Evolutionary conservation across 2,797 vertebrate genomes (phyloP).

Genomic region (Fundulus diaphanus): DNA sequence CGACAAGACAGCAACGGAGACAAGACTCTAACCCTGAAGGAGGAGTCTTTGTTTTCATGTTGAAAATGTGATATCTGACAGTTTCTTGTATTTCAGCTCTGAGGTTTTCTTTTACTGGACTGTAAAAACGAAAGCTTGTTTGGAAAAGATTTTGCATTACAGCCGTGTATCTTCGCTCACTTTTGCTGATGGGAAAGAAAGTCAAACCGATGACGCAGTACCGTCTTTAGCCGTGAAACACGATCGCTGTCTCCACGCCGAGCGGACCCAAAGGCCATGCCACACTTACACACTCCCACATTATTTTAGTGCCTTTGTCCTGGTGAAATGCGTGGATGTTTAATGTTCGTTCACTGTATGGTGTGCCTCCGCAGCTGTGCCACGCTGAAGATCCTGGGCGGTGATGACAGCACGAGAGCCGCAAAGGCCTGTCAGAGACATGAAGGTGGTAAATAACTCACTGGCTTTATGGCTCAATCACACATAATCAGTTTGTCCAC

Average conservation of each 20-base stretch:
- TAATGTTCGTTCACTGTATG: constrained; percentile 36
- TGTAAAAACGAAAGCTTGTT: neutral
- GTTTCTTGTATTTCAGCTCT: constrained; percentile 7
- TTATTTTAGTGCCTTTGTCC: neutral
- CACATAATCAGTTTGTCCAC: constrained; percentile 38
- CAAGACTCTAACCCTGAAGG: neutral
- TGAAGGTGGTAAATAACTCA: constrained; percentile 17
- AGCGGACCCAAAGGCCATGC: neutral
- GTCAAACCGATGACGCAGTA: neutral
- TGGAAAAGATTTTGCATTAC: constrained; percentile 3
- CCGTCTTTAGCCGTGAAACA: neutral
- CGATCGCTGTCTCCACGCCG: neutral
- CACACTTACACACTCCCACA: neutral
- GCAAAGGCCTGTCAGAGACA: constrained; percentile 12
- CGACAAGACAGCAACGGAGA: neutral
- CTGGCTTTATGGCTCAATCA: constrained; percentile 23
- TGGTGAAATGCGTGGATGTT: constrained; percentile 17
- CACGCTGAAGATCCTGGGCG: constrained; percentile 16
- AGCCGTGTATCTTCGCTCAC: neutral
- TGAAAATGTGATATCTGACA: neutral
- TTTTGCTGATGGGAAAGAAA: neutral
- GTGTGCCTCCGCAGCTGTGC: constrained; percentile 16
- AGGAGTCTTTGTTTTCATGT: neutral
- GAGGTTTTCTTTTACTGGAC: neutral
- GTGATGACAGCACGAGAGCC: constrained; percentile 4